Conservation (phyloP, 2,797 vertebrate genomes). For the Craterocephalus amniculus region DNA sequence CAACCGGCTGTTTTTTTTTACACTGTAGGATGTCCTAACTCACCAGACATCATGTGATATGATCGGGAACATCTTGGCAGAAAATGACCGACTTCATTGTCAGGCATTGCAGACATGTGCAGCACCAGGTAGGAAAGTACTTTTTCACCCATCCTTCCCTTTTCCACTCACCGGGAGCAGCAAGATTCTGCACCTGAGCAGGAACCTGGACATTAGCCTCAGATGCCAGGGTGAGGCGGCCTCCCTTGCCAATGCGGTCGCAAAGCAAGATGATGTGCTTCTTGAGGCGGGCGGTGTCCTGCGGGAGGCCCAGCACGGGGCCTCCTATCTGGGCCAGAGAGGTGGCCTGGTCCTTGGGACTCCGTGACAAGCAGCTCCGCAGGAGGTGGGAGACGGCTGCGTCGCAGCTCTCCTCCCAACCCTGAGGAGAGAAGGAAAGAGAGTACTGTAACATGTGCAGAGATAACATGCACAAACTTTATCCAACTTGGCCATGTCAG, state of each 20-base stretch:
- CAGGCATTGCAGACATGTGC: not conserved
- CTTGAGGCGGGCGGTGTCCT: constrained; percentile 90
- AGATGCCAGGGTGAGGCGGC: constrained; percentile 87
- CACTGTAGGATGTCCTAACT: not conserved
- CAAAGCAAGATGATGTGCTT: constrained; percentile 94
- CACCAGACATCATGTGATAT: not conserved
- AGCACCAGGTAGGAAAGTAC: not conserved
- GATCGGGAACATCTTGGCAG: not conserved
- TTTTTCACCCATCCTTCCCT: not conserved
- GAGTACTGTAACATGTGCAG: not conserved
- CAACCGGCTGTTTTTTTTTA: not conserved
- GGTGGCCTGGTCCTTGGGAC: constrained; percentile 92
- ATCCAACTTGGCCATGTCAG: constrained; percentile 2
- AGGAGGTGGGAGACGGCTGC: constrained; percentile 91
- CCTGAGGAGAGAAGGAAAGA: constrained; percentile 71
- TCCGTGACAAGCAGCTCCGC: constrained; percentile 92
- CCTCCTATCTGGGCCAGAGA: constrained; percentile 79
- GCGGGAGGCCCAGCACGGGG: constrained; percentile 84
- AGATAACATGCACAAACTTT: not conserved
- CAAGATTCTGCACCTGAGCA: constrained; percentile 71
- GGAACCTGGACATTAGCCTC: constrained; percentile 81
- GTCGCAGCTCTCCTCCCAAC: constrained; percentile 97
- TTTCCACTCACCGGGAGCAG: constrained; percentile 85
- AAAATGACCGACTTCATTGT: not conserved
- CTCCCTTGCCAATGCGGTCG: constrained; percentile 92